Base-by-base conservation (phyloP, 2,888 invertebrate species). In the Limnephilus lunatus region DNA sequence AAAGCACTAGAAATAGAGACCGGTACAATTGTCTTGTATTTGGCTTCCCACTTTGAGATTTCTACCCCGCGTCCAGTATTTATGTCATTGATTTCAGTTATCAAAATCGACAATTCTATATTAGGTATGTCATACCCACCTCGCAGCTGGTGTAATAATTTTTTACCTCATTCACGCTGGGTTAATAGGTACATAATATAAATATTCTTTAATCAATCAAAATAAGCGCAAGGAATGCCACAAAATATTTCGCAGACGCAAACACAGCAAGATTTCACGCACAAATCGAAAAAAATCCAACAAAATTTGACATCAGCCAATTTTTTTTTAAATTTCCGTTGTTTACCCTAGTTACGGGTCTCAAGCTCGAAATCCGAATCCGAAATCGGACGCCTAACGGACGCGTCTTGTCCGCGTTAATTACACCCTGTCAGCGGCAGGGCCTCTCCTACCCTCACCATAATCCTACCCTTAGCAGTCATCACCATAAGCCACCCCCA, bases 401-500 rank as follows among this genome's bases (percentile, higher is more conserved):
- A 81, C 90, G 90, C 91, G 89, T 48, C 90, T 81, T 92, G 91
- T 92, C 93, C 91, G 92, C 92, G 93, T 93, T 93, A 93, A 93
- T 93, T 93, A 93, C 92, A 82, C 91, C 89, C 93, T 93, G 93
- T 93, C 93, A 93, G 83, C 91, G 85, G 81, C 93, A 93, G 93
- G 82, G 85, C n/a, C 85, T 85, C 92, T 12, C 31, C 31, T 48
- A 39, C 88, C 88, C 90, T 89, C 83, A 88, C 25, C 25, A 68
- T 39, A 44, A 39, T 48, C 92, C 90, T 39, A 82, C 85, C 83
- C 91, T 81, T 30, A 31, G 44, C 91, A 90, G 86, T 88, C 90
- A 90, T 86, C 91, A 90, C 85, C 86, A 80, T 89, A 89, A 89
- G 88, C 89, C 90, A 89, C 90, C 87, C 92, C 83, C 89, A n/a